These are phyloP conservation scores for Sebastes cheni DNA, from an alignment of 2,797 vertebrate genomes.

Conservation along the genomic window DNA sequence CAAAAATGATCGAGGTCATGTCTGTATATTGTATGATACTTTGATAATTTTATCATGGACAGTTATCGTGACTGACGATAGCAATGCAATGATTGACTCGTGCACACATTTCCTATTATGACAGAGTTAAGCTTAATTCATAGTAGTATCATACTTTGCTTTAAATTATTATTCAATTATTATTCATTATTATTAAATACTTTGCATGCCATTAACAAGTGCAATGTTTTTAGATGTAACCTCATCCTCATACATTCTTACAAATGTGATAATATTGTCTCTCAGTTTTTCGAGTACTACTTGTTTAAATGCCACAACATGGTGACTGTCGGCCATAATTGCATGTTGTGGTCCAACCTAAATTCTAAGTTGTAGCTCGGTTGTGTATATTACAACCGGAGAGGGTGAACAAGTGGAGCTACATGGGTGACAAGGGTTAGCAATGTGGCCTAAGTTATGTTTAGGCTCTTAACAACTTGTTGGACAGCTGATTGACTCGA, in stretches of 20 bases:
- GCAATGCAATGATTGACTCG: neutral
- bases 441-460: slow-evolving; percentile 52
- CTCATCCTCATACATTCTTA: neutral
- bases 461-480: slow-evolving; percentile 50
- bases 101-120: neutral
- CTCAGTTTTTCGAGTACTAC: slow-evolving; percentile 2
- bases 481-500: slow-evolving; percentile 50
- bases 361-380: slow-evolving; percentile 65
- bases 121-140: neutral
- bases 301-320: slow-evolving; percentile 56
- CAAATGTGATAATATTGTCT: neutral
- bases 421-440: slow-evolving; percentile 53
- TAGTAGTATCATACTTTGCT: neutral
- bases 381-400: slow-evolving; percentile 50
- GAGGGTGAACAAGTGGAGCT: slow-evolving; percentile 37
- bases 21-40: neutral
- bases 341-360: slow-evolving; percentile 64
- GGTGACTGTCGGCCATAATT: slow-evolving; percentile 68
- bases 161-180: neutral
- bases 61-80: neutral
- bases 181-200: neutral
- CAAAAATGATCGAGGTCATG: neutral
- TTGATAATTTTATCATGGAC: no score
- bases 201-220: neutral
- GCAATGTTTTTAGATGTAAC: neutral